Percentiles rank a stretch among this genome's conserved stretches.
Evolutionary conservation across 1,140 invertebrate genomes (phyloP).

Genomic region (Saccostrea cuccullata): DNA sequence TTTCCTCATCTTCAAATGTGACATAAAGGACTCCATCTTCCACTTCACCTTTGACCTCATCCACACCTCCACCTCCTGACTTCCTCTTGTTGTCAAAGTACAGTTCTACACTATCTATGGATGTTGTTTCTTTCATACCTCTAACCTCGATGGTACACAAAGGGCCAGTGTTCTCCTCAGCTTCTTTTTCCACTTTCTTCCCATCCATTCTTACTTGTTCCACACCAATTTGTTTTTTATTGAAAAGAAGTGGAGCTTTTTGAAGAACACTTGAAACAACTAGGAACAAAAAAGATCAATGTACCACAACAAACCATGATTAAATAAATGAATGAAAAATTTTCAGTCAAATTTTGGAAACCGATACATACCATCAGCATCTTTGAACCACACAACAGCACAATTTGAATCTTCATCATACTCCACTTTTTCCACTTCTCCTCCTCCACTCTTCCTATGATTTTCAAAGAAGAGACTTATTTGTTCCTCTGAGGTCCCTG

Average conservation of each 20-base stretch:
- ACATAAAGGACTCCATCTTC: slow-evolving; percentile 36
- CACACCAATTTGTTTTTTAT: slow-evolving; percentile 40
- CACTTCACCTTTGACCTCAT: slow-evolving; percentile 41
- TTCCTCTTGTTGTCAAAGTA: slow-evolving; percentile 61
- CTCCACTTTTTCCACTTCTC: slow-evolving; percentile 44
- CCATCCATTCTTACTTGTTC: slow-evolving; percentile 11
- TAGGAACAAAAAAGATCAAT: not conserved
- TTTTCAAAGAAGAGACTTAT: slow-evolving; percentile 60
- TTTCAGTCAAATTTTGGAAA: not conserved
- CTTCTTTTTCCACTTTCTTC: slow-evolving; percentile 16
- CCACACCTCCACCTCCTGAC: slow-evolving; percentile 56
- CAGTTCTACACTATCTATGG: slow-evolving; percentile 33
- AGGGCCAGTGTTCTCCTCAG: not conserved
- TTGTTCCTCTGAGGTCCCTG: slow-evolving; percentile 46
- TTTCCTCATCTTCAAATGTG: slow-evolving; percentile 54
- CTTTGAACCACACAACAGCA: not conserved
- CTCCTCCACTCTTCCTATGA: slow-evolving; percentile 54
- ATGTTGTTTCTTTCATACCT: slow-evolving; percentile 23
- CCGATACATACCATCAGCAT: not conserved
- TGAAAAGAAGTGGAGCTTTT: slow-evolving; percentile 39
- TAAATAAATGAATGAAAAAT: not conserved
- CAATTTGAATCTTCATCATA: not conserved
- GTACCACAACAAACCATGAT: not conserved
- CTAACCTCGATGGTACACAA: slow-evolving; percentile 32
- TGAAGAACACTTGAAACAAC: slow-evolving; percentile 35